phyloP scores from a whole-genome alignment of 1,140 invertebrate genomes.

The Anoplolepis gracilipes region DNA sequence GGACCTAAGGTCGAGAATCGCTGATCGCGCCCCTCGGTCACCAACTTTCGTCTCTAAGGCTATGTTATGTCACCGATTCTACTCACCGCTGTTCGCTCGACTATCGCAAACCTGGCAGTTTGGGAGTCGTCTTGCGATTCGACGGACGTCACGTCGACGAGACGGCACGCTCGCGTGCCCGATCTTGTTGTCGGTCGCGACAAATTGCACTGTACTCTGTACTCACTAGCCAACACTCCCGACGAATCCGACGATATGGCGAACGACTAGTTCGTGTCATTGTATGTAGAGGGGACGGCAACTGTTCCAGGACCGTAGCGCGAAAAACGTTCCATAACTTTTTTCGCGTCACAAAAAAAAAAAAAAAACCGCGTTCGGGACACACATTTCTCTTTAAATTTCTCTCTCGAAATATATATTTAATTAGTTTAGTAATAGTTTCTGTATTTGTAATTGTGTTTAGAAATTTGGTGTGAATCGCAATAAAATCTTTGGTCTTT shows the following conservation, averaged over 20 bases:
- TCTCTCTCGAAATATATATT: background rate
- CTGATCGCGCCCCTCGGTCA: conserved; percentile 63
- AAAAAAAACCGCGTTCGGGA: background rate
- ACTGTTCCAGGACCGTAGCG: conserved; percentile 52
- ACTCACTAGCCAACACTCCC: conserved; percentile 61
- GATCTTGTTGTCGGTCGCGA: conserved; percentile 6
- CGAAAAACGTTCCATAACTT: background rate
- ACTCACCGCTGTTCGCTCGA: conserved; percentile 71
- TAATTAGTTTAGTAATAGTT: background rate
- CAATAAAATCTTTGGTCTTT: background rate
- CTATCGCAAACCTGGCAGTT: no score
- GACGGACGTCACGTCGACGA: conserved; percentile 22
- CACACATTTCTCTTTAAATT: background rate
- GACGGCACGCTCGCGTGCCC: background rate
- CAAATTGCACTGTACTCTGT: conserved; percentile 49
- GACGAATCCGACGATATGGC: conserved; percentile 72
- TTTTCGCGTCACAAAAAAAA: background rate
- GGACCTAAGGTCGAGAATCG: conserved; percentile 75
- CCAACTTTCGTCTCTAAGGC: conserved; percentile 74
- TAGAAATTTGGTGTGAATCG: background rate
- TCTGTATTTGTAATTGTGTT: no score
- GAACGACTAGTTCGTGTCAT: conserved; percentile 56
- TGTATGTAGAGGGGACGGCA: conserved; percentile 51
- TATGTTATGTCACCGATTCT: conserved; percentile 44
- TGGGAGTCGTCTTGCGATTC: background rate